Percentiles rank a stretch among this genome's conserved stretches.
phyloP scores from a whole-genome alignment of 2,888 invertebrate genomes.

The Brachylomia viminalis region DNA sequence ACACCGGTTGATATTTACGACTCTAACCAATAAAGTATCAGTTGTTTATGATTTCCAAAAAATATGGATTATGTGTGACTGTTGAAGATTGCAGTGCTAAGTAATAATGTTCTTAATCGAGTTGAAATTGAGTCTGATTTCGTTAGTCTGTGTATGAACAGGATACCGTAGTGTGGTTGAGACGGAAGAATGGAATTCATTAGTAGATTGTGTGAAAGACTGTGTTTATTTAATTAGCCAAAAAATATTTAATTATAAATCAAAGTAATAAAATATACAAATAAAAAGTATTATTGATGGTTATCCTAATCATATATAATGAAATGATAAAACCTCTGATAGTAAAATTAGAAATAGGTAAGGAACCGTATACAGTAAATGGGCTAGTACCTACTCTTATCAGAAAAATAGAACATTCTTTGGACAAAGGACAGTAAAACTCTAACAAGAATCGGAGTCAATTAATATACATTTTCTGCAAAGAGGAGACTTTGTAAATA shows the following conservation, averaged over 20 bases:
- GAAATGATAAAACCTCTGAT: background rate
- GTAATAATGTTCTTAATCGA: background rate
- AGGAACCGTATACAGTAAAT: background rate
- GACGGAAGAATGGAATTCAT: constrained; percentile 17
- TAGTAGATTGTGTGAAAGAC: background rate
- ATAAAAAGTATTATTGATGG: background rate
- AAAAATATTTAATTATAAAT: no score
- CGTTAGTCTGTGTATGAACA: background rate
- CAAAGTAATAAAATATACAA: no score
- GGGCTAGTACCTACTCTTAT: background rate
- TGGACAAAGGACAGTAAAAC: background rate
- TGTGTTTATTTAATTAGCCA: constrained; percentile 7
- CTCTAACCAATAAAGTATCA: constrained; percentile 68
- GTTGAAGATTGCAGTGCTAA: background rate
- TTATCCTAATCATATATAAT: background rate
- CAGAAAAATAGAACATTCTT: background rate
- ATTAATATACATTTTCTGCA: background rate
- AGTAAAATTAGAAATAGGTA: background rate
- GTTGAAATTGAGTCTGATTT: background rate
- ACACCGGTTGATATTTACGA: constrained; percentile 70
- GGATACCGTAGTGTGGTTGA: constrained; percentile 7
- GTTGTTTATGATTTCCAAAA: constrained; percentile 72
- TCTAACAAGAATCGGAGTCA: constrained; percentile 1
- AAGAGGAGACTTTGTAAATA: background rate
- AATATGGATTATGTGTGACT: constrained; percentile 30